Evolutionary conservation across 2,113 vertebrate genomes (phyloP), one percentile per base, ranked within the genome.

Genomic region (Anguilla japonica): DNA sequence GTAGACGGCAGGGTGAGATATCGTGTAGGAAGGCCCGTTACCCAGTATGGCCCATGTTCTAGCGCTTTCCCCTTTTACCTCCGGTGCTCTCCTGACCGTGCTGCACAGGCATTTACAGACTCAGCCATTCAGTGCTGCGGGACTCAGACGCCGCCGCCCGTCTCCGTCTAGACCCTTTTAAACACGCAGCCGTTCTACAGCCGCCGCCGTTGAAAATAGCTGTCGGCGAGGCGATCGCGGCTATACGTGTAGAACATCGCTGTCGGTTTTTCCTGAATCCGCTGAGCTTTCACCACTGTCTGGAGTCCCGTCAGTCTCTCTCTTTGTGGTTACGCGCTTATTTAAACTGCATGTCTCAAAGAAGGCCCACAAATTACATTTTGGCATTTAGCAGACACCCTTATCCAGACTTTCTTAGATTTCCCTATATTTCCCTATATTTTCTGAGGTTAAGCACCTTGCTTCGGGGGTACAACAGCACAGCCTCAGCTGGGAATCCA

Each of bases 81-180:
- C n/a, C 71, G 8, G 71, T 34, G n/a, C 5, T 75, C 71, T 13
- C 11, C 5, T 75, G 71, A n/a, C n/a, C 11, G 8, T 75, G n/a
- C 29, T 34, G 7, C 5, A 29, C 1, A 34, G n/a, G n/a, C 29
- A 14, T 75, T 29, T 75, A 75, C 71, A 75, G n/a, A 34, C n/a
- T 6, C n/a, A 75, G 71, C 34, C 71, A 75, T 34, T 75, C n/a
- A 26, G 13, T 75, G n/a, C 71, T 75, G 71, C 71, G 22, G 71
- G 71, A 75, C 71, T 75, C n/a, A 29, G 71, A 75, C 71, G 18
- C 43, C 46, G 0, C 57, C 43, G 53, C 14, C 40, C 22, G 71
- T n/a, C 46, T 22, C 41, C 20, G 84, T 79, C 84, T 56, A 79
- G 84, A 56, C 75, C 15, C 5, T 56, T 46, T 84, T 39, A 85